These are phyloP conservation scores for Mus minutoides DNA, from an alignment of 2,797 vertebrate species.

Conservation along the genomic window DNA sequence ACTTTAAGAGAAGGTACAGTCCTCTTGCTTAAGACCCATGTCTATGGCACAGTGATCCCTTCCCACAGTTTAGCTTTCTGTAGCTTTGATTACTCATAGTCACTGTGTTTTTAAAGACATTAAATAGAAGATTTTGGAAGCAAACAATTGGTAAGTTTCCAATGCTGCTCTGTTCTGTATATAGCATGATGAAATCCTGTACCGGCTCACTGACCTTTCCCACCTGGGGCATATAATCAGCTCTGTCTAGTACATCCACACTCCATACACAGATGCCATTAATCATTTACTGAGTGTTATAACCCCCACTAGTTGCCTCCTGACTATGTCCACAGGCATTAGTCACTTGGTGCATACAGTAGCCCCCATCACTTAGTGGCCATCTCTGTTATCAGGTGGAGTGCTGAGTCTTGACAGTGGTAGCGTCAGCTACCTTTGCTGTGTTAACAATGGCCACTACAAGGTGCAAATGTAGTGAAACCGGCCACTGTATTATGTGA, in stretches of 20 bases:
- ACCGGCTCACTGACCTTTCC: neutral
- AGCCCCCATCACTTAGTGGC: neutral
- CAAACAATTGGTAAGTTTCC: neutral
- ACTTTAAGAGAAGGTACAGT: neutral
- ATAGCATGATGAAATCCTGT: neutral
- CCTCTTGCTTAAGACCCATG: neutral
- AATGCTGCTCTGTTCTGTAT: neutral
- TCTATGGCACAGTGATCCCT: neutral
- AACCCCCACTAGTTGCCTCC: neutral
- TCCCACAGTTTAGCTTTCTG: neutral
- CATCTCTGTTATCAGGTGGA: too few species aligned
- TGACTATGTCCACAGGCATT: too few species aligned
- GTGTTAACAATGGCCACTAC: neutral
- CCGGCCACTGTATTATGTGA: neutral
- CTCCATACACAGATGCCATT: neutral
- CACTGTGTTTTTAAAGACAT: neutral
- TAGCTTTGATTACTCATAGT: neutral
- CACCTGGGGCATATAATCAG: neutral
- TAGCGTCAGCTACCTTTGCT: neutral
- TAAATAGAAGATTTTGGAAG: neutral
- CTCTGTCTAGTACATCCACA: neutral
- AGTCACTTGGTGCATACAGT: neutral
- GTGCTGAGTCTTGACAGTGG: rapidly evolving
- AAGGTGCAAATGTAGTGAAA: neutral
- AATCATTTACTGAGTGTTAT: neutral